Conservation (phyloP, 2,888 invertebrate species). For the Belgica antarctica region DNA sequence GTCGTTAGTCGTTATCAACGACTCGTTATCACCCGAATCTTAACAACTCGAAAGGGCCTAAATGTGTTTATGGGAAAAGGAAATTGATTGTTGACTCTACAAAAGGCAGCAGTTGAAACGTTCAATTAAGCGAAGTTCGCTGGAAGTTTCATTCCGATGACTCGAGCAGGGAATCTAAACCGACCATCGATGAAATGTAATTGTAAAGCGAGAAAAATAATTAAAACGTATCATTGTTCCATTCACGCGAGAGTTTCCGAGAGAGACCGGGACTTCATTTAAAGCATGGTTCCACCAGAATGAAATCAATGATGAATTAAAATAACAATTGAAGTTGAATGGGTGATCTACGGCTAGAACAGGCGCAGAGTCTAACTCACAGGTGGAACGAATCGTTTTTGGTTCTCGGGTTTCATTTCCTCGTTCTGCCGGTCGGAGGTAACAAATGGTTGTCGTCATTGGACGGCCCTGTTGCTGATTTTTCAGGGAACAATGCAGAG, state of each 20-base stretch:
- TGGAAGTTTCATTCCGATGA: not conserved
- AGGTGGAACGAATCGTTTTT: slow-evolving; percentile 37
- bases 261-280: not conserved
- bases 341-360: not conserved
- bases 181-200: not conserved
- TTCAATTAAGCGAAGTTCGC: too few species aligned
- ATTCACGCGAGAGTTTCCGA: slow-evolving; percentile 2
- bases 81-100: not conserved
- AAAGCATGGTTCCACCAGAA: slow-evolving; percentile 3
- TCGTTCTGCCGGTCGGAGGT: not conserved
- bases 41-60: not conserved
- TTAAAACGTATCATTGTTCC: slow-evolving; percentile 3
- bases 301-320: slow-evolving; percentile 5
- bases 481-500: slow-evolving; percentile 6
- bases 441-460: slow-evolving; percentile 17
- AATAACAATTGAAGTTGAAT: not conserved
- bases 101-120: too few species aligned
- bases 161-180: not conserved
- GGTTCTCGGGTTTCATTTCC: slow-evolving; percentile 20
- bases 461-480: not conserved
- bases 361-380: not conserved
- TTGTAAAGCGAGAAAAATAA: not conserved
- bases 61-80: too few species aligned
- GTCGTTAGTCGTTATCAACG: not conserved
- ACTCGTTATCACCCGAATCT: not conserved